Percentiles rank a stretch among this genome's conserved stretches.
These are phyloP conservation scores for Polymixis flavicincta DNA, from an alignment of 2,888 invertebrate genomes.

Conservation along the genomic window DNA sequence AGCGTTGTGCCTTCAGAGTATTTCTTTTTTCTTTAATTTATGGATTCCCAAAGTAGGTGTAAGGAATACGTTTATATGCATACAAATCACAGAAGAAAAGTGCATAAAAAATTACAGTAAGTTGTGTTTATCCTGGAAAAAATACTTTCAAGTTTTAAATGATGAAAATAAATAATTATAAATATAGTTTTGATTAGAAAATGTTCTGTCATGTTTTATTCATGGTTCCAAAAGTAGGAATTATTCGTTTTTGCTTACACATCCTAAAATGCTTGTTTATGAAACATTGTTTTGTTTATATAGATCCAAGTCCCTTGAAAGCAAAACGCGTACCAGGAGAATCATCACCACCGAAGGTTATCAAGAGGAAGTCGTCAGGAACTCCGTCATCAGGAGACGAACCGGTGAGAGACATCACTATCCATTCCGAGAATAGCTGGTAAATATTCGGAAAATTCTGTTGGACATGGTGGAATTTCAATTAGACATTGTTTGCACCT, in stretches of 20 bases:
- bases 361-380: constrained; percentile 84
- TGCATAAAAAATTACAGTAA: too few species aligned
- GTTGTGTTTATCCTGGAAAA: not conserved
- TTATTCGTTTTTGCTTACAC: too few species aligned
- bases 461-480: not conserved
- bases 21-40: too few species aligned
- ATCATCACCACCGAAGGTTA: constrained; percentile 84
- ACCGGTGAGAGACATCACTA: constrained; percentile 67
- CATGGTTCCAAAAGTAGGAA: not conserved
- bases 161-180: not conserved
- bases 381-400: constrained; percentile 72
- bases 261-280: not conserved
- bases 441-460: not conserved
- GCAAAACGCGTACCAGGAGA: constrained; percentile 82
- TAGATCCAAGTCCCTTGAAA: constrained; percentile 85
- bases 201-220: not conserved
- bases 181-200: not conserved
- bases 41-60: too few species aligned
- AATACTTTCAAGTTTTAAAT: not conserved
- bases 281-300: constrained; percentile 14
- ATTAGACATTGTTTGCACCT: not conserved
- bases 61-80: too few species aligned
- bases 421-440: not conserved
- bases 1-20: too few species aligned
- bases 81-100: too few species aligned